Percentiles rank a stretch among this genome's conserved stretches.
Evolutionary conservation across 2,797 vertebrate genomes (phyloP).

Genomic region (Halcyon leucocephala): DNA sequence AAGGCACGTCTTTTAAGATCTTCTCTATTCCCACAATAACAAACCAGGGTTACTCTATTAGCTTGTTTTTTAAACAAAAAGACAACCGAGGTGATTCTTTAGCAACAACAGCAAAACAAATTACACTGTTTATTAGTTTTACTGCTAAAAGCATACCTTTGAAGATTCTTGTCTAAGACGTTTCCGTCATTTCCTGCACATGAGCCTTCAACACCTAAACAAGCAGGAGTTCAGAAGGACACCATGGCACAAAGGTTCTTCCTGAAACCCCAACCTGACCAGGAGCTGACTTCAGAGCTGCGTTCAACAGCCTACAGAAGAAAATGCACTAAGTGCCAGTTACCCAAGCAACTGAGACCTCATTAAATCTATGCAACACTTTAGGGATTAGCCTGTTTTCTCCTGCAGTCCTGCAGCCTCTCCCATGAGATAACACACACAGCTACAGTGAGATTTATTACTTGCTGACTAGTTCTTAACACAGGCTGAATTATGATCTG

Average conservation of each 20-base stretch:
- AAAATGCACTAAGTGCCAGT: constrained; percentile 14
- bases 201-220: background rate
- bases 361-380: constrained; percentile 40
- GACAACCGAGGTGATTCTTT: background rate
- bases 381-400: constrained; percentile 23
- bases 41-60: background rate
- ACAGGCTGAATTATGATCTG: background rate
- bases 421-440: constrained; percentile 38
- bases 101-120: background rate
- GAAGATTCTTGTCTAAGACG: background rate
- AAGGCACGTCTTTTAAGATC: background rate
- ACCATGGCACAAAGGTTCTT: background rate
- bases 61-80: background rate
- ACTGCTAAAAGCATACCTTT: background rate
- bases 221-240: background rate
- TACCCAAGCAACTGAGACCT: constrained; percentile 48
- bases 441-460: constrained; percentile 13
- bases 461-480: constrained; percentile 34
- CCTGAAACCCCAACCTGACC: background rate
- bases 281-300: background rate
- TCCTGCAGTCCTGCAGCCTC: constrained; percentile 19
- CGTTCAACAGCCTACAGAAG: background rate
- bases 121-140: background rate
- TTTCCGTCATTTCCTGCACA: background rate
- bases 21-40: background rate